Evolutionary conservation across 2,888 invertebrate genomes (phyloP), one percentile per base, ranked within the genome.

Genomic region (Lochmaea crataegi): DNA sequence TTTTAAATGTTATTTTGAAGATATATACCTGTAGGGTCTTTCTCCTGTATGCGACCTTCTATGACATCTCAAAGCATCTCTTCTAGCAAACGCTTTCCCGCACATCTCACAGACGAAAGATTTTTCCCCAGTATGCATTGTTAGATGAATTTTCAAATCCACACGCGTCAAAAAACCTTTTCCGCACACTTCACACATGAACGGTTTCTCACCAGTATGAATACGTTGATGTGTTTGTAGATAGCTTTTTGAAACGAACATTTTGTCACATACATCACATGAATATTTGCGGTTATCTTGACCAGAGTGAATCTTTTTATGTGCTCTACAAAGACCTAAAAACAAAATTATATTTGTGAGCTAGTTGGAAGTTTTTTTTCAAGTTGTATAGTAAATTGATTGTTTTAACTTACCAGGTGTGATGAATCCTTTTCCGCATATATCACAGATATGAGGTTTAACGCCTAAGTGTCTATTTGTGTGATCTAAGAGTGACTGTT

Each of bases 121-220:
- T 77, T 90, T 90, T 78, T 91, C 90, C 0, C 90, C 90, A 0
- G 91, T 90, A 80, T 91, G 91, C 89, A 90, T 89, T 0, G 90
- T 90, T 7, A 89, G 88, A 80, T 91, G 91, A 65, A 90, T 89
- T 77, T 89, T 87, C 11, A 91, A 84, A 81, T 91, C 91, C 0
- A 90, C 90, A 3, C 90, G 83, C 0, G 90, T 90, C 11, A 90
- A 79, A 77, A 91, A 91, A 14, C 90, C 90, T 82, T 90, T 90
- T 0, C 90, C 90, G 79, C 91, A 91, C 4, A 86, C 86, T 81
- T 90, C 90, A 78, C 91, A 91, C 75, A 90, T 86, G 80, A 90
- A 90, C 0, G 90, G 90, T 77, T 90, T 90, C 77, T 90, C 90
- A 0, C 90, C 90, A 0, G 90, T 90, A 77, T 91, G 91, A 72